Base-by-base conservation (phyloP, 2,113 vertebrate genomes). In the Cromileptes altivelis region DNA sequence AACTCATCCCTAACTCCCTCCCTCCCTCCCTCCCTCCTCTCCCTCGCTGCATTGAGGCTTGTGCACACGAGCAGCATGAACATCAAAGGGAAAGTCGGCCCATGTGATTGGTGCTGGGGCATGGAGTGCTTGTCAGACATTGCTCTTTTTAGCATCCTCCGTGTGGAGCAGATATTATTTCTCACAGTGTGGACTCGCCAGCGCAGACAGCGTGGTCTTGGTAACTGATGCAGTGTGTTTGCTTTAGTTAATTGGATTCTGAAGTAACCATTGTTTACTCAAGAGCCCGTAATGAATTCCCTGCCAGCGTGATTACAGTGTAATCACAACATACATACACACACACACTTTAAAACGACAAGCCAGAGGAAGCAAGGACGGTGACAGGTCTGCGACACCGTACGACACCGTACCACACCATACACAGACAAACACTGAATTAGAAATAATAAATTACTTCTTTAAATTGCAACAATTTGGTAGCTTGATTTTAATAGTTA, bases 231-330 rank as follows among this genome's bases (percentile, higher is more conserved):
- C 86, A 82, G 63, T 69, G 76, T 83, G 82, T 88, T 92, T 91
- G 77, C 87, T 82, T 85, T 74, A 70, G 85, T 70, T 94, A 92
- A 94, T 93, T 94, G 85, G 86, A 89, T 94, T 91, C 79, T 85
- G 67, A 88, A 90, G 86, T 89, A 90, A 89, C 79, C 79, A 82
- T 82, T 91, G 88, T 92, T 88, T 89, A 79, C 79, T 84, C 78
- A 72, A 85, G 74, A 86, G 85, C 42, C 76, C 45, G 0, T 83
- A 82, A 85, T 88, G 75, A 84, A 87, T 85, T 88, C 63, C 56
- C 77, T 75, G 75, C 49, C 73, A 72, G 58, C 25, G 71, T 68
- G 78, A 86, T 87, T 87, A 84, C 80, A 72, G 76, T 30, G 68
- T 71, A 62, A 87, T 87, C 82, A 83, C 69, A 83, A 82, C 58